Base-by-base conservation (phyloP, 2,113 vertebrate genomes). In the Nicator chloris region DNA sequence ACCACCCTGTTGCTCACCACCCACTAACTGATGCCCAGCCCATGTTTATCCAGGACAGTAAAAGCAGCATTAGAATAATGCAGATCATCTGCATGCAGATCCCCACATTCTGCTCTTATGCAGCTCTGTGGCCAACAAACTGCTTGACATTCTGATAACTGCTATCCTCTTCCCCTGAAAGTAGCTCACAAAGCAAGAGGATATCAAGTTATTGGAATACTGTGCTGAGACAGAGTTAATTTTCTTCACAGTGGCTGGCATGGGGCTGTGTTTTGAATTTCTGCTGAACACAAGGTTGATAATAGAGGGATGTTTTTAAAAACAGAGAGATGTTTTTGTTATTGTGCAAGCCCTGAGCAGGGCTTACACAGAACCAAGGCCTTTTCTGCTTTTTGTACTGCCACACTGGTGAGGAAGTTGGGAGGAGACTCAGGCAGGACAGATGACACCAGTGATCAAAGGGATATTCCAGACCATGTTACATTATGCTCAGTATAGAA, bases 371-470 rank as follows among this genome's bases (percentile, higher is more conserved):
- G 31, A 80, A 1, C 14, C 31, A 64, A 56, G 16, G 42, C 15
- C 31, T 40, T 30, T 88, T 50, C 59, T 88, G 35, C 31, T 57
- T 57, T 57, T 1, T 1, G 1, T 57, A 27, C 7, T 50, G 21
- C 35, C 14, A 49, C 6, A 3, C 11, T 33, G 44, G 31, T 9
- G 11, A 64, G 50, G 35, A n/a, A 40, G 13, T 0, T 64, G 75
- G 45, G 50, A 42, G 31, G 7, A 30, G 35, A 40, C 49, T 10
- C 49, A 80, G 17, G 14, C 18, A 8, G 35, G 37, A 19, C 59
- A 73, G 50, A 0, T 1, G 3, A 20, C 18, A 4, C 49, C 4
- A 4, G 0, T 72, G 19, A 5, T 0, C 77, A 39, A 30, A 59
- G 37, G 18, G 37, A 51, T 44, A 14, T 31, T 28, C 27, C 68